A percentile compares a stretch with the other conserved stretches of the same genome.
phyloP scores from a whole-genome alignment of 2,888 invertebrate genomes.

The Plagiodera versicolora region DNA sequence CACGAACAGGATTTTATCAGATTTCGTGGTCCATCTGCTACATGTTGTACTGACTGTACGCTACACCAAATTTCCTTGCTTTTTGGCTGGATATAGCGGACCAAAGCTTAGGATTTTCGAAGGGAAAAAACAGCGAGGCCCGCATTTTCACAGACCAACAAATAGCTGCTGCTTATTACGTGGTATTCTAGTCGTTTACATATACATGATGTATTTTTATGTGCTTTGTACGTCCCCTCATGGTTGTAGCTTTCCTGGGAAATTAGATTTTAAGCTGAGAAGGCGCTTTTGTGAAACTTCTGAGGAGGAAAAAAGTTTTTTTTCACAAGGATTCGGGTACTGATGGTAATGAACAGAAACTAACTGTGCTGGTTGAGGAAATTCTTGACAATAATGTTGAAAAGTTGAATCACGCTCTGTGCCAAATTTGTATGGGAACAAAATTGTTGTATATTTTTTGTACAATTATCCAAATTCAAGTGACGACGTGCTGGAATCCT shows the following conservation, averaged over 20 bases:
- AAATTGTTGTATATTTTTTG: neutral
- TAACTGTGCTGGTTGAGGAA: neutral
- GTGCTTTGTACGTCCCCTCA: slow-evolving; percentile 53
- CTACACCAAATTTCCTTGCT: slow-evolving; percentile 53
- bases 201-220: slow-evolving; percentile 55
- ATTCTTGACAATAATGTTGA: slow-evolving; percentile 11
- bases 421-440: slow-evolving; percentile 12
- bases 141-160: slow-evolving; percentile 50
- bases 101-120: slow-evolving; percentile 42
- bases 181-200: slow-evolving; percentile 55
- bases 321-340: slow-evolving; percentile 10
- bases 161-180: slow-evolving; percentile 49
- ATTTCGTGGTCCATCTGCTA: slow-evolving; percentile 6
- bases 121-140: slow-evolving; percentile 40
- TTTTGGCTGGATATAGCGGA: slow-evolving; percentile 56
- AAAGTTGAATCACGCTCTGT: slow-evolving; percentile 4
- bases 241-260: slow-evolving; percentile 40
- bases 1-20: no score
- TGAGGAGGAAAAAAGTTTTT: neutral
- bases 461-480: neutral
- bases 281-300: slow-evolving; percentile 22
- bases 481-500: neutral
- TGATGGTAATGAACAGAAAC: neutral
- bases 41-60: slow-evolving; percentile 49
- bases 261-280: slow-evolving; percentile 18